Conservation (phyloP, 1,140 invertebrate genomes). For the Lamellibrachia luymesi region DNA sequence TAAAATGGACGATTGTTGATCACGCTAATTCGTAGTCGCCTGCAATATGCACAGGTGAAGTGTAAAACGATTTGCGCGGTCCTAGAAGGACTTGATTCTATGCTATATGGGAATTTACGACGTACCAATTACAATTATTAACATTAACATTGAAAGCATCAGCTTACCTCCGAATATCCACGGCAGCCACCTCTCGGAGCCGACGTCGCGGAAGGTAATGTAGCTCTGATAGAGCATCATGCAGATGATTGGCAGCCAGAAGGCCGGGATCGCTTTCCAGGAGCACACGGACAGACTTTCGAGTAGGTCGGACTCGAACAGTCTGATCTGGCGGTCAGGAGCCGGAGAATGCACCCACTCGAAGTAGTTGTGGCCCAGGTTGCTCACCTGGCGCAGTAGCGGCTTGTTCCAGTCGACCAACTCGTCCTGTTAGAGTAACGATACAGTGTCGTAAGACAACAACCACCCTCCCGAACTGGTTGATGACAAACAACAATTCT, state of each 20-base stretch:
- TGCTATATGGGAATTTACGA: background rate
- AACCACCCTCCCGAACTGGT: too few relatives aligned
- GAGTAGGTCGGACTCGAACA: conserved; percentile 55
- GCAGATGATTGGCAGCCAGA: conserved; percentile 56
- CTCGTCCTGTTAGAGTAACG: conserved; percentile 42
- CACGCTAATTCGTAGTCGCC: too few relatives aligned
- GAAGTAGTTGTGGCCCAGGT: conserved; percentile 55
- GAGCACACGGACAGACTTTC: conserved; percentile 54
- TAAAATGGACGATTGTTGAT: too few relatives aligned
- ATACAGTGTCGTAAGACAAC: background rate
- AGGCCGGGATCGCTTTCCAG: conserved; percentile 57
- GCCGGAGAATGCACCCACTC: conserved; percentile 59
- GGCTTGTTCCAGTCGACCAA: conserved; percentile 54
- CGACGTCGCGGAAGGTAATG: conserved; percentile 15
- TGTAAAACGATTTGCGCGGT: too few relatives aligned
- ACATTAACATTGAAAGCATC: background rate
- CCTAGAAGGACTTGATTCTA: background rate
- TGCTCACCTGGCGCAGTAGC: conserved; percentile 51
- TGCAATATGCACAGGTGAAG: background rate
- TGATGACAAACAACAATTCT: too few relatives aligned
- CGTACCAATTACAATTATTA: background rate
- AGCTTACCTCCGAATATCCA: conserved; percentile 1
- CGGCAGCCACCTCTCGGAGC: background rate
- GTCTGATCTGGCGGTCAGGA: conserved; percentile 49
- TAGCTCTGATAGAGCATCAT: conserved; percentile 35